Base-by-base conservation (phyloP, 35 echinoderm and acorn worm species). In the Lytechinus variegatus region DNA sequence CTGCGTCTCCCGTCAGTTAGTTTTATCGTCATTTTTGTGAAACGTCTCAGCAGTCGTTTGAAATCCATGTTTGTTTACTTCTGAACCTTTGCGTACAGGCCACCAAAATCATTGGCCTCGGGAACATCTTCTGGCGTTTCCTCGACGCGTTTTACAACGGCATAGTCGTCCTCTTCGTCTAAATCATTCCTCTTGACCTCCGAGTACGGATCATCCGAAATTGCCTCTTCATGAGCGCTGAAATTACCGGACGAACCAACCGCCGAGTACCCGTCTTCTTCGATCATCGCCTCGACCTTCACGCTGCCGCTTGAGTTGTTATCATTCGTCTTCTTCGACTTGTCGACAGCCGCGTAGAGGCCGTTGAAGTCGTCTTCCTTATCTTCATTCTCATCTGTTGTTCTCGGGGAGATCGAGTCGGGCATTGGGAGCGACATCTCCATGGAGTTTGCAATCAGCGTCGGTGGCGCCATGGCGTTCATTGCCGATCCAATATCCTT, bases 241-340 rank as follows among this genome's bases (percentile, higher is more conserved):
- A 57, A 54, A 54, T 12, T 93, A 54, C 54, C 28, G 92, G 27
- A 55, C 9, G 92, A 93, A 24, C 92, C 92, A 16, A 93, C 27
- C n/a, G 54, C 92, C 53, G 92, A 93, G 54, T 93, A 93, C 1
- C 11, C 92, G 27, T 93, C 92, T 8, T 54, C 57, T 14, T 93
- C 92, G 52, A 93, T 93, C 53, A 19, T 93, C 92, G 92, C 92
- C 8, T 14, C 66, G 28, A 93, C 92, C 29, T 53, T 57, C 6
- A 93, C 92, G 52, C 28, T 27, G 92, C 92, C 53, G 54, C 56
- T 93, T 93, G 92, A 93, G 92, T 93, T 93, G 92, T 93, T 93
- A 27, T 93, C 27, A 54, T 93, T 56, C 5, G n/a, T 93, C 92
- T 93, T 93, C 53, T 56, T 54, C 24, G 92, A 93, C 54, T 24